phyloP scores from a whole-genome alignment of 37 sponge, comb jelly and placozoan genomes.

The Spongilla lacustris region DNA sequence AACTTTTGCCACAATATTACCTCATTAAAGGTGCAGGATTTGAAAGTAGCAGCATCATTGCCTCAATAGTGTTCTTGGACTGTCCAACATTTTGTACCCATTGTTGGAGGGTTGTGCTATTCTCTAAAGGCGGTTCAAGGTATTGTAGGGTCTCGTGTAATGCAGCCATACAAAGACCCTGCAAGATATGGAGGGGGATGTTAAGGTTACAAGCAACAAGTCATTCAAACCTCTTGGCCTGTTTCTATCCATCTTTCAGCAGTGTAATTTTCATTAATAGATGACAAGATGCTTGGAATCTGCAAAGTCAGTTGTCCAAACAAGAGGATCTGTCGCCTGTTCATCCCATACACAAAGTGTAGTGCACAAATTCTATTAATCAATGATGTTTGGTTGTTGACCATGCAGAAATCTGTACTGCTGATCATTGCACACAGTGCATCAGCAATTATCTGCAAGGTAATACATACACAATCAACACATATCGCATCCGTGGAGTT shows the following conservation, averaged over 20 bases:
- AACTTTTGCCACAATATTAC: too few relatives aligned
- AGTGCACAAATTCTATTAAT: slow-evolving; percentile 30
- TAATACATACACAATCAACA: background rate
- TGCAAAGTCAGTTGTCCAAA: slow-evolving; percentile 53
- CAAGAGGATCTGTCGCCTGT: slow-evolving; percentile 25
- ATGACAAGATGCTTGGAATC: slow-evolving; percentile 26
- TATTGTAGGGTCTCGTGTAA: background rate
- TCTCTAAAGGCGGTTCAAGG: background rate
- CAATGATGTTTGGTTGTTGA: slow-evolving; percentile 6
- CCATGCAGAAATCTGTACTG: slow-evolving; percentile 7
- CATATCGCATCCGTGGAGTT: too few relatives aligned
- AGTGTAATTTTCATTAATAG: background rate
- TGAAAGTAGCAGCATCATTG: slow-evolving; percentile 1
- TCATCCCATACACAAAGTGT: slow-evolving; percentile 36
- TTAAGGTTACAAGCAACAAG: too few relatives aligned
- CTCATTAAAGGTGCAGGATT: background rate
- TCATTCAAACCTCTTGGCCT: too few relatives aligned
- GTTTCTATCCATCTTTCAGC: slow-evolving; percentile 28
- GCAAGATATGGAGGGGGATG: background rate
- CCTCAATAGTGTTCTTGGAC: slow-evolving; percentile 14
- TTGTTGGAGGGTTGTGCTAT: background rate
- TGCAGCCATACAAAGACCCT: slow-evolving; percentile 9
- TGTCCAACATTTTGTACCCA: slow-evolving; percentile 11
- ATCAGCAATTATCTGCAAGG: slow-evolving; percentile 15
- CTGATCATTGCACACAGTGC: slow-evolving; percentile 10